Evolutionary conservation across 2,797 vertebrate species (phyloP).

Genomic region (Hephaestus fuliginosus): DNA sequence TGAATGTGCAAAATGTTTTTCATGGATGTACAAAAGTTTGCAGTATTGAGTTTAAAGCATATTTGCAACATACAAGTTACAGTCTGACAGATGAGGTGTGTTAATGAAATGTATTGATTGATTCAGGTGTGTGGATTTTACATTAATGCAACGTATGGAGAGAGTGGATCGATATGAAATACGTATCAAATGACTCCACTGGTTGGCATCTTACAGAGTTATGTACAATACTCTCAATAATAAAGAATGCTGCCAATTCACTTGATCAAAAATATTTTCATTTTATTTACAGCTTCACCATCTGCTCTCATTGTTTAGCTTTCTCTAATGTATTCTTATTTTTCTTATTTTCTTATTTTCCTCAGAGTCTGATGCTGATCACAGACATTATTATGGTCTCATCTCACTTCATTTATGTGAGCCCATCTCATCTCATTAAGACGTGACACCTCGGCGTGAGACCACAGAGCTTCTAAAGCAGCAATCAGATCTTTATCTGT

Average conservation of each 20-base stretch:
- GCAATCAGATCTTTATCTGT: conserved; percentile 29
- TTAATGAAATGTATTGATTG: too few relatives aligned
- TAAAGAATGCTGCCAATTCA: neutral
- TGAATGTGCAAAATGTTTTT: too few relatives aligned
- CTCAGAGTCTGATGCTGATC: neutral
- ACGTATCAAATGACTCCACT: neutral
- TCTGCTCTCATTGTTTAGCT: neutral
- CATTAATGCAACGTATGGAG: too few relatives aligned
- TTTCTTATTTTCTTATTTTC: neutral
- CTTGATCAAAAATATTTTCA: neutral
- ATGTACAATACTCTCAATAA: neutral
- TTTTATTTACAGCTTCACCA: neutral
- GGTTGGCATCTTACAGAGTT: neutral
- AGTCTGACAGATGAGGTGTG: too few relatives aligned
- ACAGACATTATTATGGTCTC: neutral
- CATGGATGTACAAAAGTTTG: too few relatives aligned
- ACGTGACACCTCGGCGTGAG: conserved; percentile 15
- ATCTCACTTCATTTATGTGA: conserved; percentile 19
- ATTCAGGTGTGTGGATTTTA: too few relatives aligned
- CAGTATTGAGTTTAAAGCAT: too few relatives aligned
- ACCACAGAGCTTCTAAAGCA: conserved; percentile 2
- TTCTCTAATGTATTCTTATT: neutral
- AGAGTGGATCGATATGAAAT: too few relatives aligned
- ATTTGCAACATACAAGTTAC: too few relatives aligned
- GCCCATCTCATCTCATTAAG: neutral